Conservation (phyloP, 2,113 vertebrate species). For the Sarotherodon lohbergeri region DNA sequence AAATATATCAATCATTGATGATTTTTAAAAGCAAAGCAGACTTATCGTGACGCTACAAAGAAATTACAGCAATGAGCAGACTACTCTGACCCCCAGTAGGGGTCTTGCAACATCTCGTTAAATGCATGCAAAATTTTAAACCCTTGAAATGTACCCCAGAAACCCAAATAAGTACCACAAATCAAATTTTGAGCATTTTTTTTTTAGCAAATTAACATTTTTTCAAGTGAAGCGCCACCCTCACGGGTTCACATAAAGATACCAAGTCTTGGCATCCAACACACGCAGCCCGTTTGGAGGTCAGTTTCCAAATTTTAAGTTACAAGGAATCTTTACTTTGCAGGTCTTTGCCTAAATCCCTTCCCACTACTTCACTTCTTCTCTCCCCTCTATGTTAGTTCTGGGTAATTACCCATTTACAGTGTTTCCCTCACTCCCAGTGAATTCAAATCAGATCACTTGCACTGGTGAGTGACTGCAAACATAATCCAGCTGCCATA, state of each 20-base stretch:
- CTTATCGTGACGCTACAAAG: not conserved
- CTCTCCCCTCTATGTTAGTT: not conserved
- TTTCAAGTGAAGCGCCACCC: not conserved
- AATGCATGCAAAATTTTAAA: not conserved
- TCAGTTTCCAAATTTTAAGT: not conserved
- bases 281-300: not conserved
- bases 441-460: conserved; percentile 29
- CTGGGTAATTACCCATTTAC: conserved; percentile 27
- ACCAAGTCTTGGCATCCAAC: not conserved
- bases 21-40: not conserved
- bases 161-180: not conserved
- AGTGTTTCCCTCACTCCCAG: conserved; percentile 4
- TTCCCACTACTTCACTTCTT: not conserved
- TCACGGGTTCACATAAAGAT: not conserved
- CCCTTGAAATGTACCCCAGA: not conserved
- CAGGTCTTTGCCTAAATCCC: not conserved
- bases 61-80: not conserved
- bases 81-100: not conserved
- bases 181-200: not conserved
- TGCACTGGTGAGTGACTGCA: conserved; percentile 10
- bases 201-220: not conserved
- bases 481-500: conserved; percentile 14
- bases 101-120: not conserved
- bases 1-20: not conserved
- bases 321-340: not conserved